Evolutionary conservation across 1,140 invertebrate genomes (phyloP).

Genomic region (Solen grandis): DNA sequence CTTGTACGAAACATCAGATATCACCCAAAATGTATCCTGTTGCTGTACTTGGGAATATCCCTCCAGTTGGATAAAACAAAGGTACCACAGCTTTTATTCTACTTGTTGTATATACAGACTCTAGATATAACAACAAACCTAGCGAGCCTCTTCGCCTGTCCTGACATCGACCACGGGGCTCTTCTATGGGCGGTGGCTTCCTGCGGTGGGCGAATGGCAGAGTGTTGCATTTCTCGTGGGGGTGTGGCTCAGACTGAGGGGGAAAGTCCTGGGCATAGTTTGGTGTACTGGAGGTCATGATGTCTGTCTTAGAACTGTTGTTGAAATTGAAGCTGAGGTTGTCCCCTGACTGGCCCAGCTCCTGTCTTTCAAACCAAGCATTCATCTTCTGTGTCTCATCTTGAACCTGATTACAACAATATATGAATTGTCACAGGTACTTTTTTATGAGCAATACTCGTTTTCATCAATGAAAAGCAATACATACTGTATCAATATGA

Average conservation of each 20-base stretch:
- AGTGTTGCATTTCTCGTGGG: slow-evolving; percentile 30
- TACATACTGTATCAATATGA: no score
- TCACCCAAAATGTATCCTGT: no score
- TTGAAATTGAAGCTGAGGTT: neutral
- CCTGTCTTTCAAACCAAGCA: slow-evolving; percentile 50
- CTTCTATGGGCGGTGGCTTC: slow-evolving; percentile 1
- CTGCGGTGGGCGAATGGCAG: slow-evolving; percentile 31
- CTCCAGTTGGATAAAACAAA: no score
- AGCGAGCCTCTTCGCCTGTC: slow-evolving; percentile 45
- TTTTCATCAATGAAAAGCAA: no score
- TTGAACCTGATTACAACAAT: slow-evolving; percentile 29
- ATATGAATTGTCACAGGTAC: no score
- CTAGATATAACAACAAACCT: slow-evolving; percentile 26
- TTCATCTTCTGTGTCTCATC: slow-evolving; percentile 54
- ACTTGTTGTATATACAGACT: no score
- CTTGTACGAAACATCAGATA: no score
- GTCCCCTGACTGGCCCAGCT: slow-evolving; percentile 33
- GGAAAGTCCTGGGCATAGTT: slow-evolving; percentile 2
- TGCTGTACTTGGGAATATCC: no score
- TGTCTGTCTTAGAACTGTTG: neutral
- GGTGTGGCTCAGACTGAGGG: neutral
- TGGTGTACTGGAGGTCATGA: slow-evolving; percentile 45
- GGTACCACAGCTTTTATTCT: no score
- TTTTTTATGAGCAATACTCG: no score
- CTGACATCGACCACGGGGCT: slow-evolving; percentile 20